Conservation (phyloP, 2,888 invertebrate genomes). For the Timema cristinae region DNA sequence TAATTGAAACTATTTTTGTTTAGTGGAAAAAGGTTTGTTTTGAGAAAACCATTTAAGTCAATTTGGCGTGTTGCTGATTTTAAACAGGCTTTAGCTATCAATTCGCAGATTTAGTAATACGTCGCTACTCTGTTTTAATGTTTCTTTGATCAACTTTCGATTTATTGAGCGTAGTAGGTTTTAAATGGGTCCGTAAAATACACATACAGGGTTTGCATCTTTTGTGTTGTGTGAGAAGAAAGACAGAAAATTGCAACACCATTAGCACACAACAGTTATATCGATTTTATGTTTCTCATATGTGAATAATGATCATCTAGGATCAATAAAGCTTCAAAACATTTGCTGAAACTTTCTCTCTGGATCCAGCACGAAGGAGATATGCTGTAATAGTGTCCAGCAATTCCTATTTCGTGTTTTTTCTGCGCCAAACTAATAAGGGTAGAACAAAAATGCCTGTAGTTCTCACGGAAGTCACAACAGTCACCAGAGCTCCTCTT, state of each 20-base stretch:
- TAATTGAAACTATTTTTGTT: background rate
- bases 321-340: conserved; percentile 36
- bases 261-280: background rate
- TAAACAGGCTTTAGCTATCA: background rate
- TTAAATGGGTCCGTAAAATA: background rate
- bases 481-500: too few relatives aligned
- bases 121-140: background rate
- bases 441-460: background rate
- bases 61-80: background rate
- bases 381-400: conserved; percentile 36
- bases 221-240: background rate
- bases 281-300: conserved; percentile 22
- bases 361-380: conserved; percentile 40
- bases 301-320: conserved; percentile 30
- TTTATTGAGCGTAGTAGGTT: background rate
- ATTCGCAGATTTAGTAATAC: background rate
- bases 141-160: background rate
- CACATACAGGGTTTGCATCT: background rate
- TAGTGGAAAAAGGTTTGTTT: background rate
- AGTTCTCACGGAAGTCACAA: too few relatives aligned
- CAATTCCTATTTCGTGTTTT: too few relatives aligned
- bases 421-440: background rate
- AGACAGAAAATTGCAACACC: background rate
- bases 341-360: conserved; percentile 37
- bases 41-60: background rate